Conservation (phyloP, 2,797 vertebrate genomes). For the Bradypodion pumilum region DNA sequence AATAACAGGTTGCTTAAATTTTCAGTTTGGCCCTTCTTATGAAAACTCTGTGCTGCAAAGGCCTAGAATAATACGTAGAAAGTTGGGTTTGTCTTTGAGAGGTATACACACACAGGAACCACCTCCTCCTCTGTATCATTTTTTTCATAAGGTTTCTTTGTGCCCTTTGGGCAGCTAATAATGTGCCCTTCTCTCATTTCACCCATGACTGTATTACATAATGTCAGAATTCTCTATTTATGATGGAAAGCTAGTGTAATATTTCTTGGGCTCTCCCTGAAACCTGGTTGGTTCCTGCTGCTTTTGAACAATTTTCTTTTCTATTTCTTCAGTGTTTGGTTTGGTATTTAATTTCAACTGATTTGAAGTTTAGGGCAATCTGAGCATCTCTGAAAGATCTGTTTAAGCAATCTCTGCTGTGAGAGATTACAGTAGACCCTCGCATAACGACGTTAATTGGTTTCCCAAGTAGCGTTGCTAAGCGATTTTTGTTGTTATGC, state of each 20-base stretch:
- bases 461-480: too few species aligned
- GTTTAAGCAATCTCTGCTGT: background rate
- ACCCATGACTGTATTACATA: background rate
- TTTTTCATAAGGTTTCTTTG: conserved; percentile 15
- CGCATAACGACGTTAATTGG: too few species aligned
- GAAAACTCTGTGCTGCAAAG: background rate
- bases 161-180: conserved; percentile 8
- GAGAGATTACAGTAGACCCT: too few species aligned
- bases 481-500: too few species aligned
- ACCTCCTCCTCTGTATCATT: background rate
- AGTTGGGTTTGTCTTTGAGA: background rate
- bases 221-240: conserved; percentile 22
- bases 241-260: conserved; percentile 24
- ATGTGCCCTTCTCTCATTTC: conserved; percentile 1
- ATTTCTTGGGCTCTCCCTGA: background rate
- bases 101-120: background rate
- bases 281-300: conserved; percentile 47
- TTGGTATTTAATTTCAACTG: background rate
- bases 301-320: conserved; percentile 38
- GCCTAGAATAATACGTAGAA: too few species aligned
- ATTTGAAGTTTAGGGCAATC: background rate
- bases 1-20: background rate
- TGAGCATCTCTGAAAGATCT: background rate
- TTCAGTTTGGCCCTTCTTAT: background rate
- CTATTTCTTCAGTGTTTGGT: conserved; percentile 37